These are phyloP conservation scores for Sycophila texana DNA, from an alignment of 2,888 invertebrate genomes.

Conservation along the genomic window DNA sequence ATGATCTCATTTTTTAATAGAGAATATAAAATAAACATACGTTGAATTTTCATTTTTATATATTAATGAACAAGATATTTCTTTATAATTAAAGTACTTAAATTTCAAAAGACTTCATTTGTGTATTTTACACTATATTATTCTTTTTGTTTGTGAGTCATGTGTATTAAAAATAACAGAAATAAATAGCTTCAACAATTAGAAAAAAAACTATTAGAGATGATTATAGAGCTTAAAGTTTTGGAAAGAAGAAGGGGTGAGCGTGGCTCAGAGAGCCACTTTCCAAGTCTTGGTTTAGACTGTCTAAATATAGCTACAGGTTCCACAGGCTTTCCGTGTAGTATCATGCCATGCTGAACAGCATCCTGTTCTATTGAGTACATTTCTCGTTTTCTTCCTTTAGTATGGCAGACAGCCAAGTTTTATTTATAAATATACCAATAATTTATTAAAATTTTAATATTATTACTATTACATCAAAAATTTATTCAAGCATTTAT, in stretches of 20 bases:
- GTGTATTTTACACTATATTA: background rate
- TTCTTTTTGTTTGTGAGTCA: background rate
- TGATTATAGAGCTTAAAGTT: conserved; percentile 44
- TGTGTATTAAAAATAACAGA: conserved; percentile 6
- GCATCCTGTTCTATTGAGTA: conserved; percentile 68
- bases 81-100: background rate
- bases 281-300: conserved; percentile 75
- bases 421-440: conserved; percentile 63
- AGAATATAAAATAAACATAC: background rate
- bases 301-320: conserved; percentile 73
- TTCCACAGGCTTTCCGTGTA: conserved; percentile 70
- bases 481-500: too few species aligned
- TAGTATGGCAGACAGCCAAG: conserved; percentile 69
- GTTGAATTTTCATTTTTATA: background rate
- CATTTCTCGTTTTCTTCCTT: conserved; percentile 69
- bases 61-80: background rate
- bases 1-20: background rate
- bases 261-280: conserved; percentile 70
- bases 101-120: background rate
- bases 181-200: background rate
- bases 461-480: background rate
- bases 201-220: conserved; percentile 39
- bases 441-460: conserved; percentile 39
- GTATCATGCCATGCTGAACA: conserved; percentile 68
- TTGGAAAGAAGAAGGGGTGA: conserved; percentile 59